A percentile compares a stretch with the other conserved stretches of the same genome.
Conservation (phyloP, 2,888 invertebrate species). For the Hetaerina titia region DNA sequence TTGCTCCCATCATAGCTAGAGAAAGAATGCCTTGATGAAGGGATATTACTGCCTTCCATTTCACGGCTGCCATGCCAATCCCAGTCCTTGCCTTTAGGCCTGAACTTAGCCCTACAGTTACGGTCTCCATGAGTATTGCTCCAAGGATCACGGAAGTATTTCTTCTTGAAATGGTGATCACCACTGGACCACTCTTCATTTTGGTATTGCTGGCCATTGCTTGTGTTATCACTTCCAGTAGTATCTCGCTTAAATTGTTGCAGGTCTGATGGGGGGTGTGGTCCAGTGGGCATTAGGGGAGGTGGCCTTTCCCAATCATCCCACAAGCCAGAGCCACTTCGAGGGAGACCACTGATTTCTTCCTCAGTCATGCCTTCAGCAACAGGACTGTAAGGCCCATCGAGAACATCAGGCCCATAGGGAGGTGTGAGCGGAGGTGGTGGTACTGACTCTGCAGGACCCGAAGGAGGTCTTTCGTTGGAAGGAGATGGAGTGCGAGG, state of each 20-base stretch:
- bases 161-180: slow-evolving; percentile 88
- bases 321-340: slow-evolving; percentile 20
- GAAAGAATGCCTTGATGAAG: slow-evolving; percentile 35
- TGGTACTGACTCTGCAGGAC: slow-evolving; percentile 47
- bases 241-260: slow-evolving; percentile 33
- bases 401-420: slow-evolving; percentile 72
- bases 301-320: slow-evolving; percentile 69
- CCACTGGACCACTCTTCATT: slow-evolving; percentile 52
- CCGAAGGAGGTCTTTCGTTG: slow-evolving; percentile 72
- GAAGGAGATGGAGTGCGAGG: slow-evolving; percentile 81
- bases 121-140: slow-evolving; percentile 61
- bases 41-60: slow-evolving; percentile 35
- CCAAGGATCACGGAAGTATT: slow-evolving; percentile 82
- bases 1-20: slow-evolving; percentile 34
- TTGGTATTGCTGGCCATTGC: slow-evolving; percentile 24
- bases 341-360: slow-evolving; percentile 45
- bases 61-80: slow-evolving; percentile 79
- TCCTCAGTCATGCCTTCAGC: slow-evolving; percentile 69
- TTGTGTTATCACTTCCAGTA: not conserved
- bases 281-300: slow-evolving; percentile 73
- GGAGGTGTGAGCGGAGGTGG: slow-evolving; percentile 72
- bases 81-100: slow-evolving; percentile 87
- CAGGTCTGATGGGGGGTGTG: slow-evolving; percentile 75
- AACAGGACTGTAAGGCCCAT: slow-evolving; percentile 75
- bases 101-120: slow-evolving; percentile 83